Percentiles rank a stretch among this genome's conserved stretches.
These are phyloP conservation scores for Mimachlamys varia DNA, from an alignment of 2,888 invertebrate genomes.

Conservation along the genomic window DNA sequence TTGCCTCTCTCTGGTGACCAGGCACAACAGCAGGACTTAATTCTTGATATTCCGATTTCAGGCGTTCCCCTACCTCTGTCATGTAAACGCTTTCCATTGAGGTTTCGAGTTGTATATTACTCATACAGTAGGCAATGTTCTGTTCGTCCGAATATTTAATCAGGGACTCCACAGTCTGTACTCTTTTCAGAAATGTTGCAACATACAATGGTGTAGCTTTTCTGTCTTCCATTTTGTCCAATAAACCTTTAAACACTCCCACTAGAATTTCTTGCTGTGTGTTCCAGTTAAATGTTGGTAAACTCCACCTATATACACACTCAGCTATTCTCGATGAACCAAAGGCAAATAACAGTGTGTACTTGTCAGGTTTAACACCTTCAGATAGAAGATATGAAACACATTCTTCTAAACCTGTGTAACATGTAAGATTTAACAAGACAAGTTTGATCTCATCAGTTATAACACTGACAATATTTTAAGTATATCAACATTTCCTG, in stretches of 20 bases:
- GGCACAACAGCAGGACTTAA: neutral
- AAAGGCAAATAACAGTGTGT: too few species aligned
- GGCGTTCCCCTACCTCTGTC: neutral
- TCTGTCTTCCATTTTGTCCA: neutral
- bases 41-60: neutral
- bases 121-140: neutral
- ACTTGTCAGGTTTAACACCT: too few species aligned
- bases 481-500: too few species aligned
- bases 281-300: neutral
- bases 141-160: neutral
- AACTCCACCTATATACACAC: neutral
- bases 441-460: too few species aligned
- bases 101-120: neutral
- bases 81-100: neutral
- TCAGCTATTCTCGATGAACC: neutral
- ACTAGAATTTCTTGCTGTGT: neutral
- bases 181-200: neutral
- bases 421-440: too few species aligned
- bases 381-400: too few species aligned
- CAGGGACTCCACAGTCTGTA: neutral
- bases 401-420: too few species aligned
- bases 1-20: neutral
- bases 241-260: neutral
- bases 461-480: too few species aligned
- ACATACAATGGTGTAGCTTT: neutral